Evolutionary conservation across 2,797 vertebrate species (phyloP).

Genomic region (Leptoclinus maculatus): DNA sequence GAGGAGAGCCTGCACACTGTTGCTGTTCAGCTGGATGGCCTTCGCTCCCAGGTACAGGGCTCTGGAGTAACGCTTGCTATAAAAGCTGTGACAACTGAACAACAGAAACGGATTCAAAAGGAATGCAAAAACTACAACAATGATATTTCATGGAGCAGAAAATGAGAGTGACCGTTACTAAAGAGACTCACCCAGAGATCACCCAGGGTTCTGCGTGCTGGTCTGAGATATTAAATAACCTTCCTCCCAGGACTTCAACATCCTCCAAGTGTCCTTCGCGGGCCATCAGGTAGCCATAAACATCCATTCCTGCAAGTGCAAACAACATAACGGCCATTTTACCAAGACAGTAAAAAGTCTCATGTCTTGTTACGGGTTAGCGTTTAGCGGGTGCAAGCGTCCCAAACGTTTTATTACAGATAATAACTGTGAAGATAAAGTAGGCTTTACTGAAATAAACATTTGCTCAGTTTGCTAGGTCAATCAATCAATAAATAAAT

Average conservation of each 20-base stretch:
- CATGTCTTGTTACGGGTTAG: not conserved
- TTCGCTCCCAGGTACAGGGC: conserved; percentile 97
- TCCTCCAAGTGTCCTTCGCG: conserved; percentile 98
- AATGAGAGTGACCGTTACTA: not conserved
- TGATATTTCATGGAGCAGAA: not conserved
- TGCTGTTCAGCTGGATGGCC: conserved; percentile 98
- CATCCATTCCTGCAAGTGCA: conserved; percentile 91
- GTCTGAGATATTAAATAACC: conserved; percentile 99
- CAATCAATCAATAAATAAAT: not conserved
- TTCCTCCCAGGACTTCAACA: conserved; percentile 96
- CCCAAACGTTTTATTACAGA: not conserved
- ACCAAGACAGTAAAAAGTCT: not conserved
- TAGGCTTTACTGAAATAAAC: not conserved
- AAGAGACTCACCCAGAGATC: conserved; percentile 91
- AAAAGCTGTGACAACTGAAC: conserved; percentile 96
- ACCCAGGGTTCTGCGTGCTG: conserved; percentile 99
- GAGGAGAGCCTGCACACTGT: conserved; percentile 96
- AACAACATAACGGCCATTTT: not conserved
- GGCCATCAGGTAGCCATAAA: conserved; percentile 97
- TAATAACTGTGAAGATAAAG: not conserved
- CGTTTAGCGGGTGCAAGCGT: not conserved
- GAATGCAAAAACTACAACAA: not conserved
- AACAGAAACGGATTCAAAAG: conserved; percentile 1
- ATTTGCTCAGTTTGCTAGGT: not conserved
- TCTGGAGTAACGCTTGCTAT: conserved; percentile 97